Conservation (phyloP, 2,113 vertebrate genomes). For the Dasyornis broadbenti region DNA sequence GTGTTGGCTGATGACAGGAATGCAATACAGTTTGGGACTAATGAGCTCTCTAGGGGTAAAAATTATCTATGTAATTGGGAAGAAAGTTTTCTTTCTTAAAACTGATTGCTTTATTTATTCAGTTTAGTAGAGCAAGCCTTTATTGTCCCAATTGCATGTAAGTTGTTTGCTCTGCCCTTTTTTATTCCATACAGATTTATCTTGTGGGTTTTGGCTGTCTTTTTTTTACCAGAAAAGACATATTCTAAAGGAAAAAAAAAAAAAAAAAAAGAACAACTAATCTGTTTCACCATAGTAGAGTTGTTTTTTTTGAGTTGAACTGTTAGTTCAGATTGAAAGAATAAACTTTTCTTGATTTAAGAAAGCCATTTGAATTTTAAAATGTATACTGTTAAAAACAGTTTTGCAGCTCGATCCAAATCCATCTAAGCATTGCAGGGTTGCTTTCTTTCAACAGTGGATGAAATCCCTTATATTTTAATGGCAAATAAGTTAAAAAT, state of each 20-base stretch:
- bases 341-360: conserved; percentile 9
- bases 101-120: conserved; percentile 17
- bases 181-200: background rate
- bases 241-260: background rate
- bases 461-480: conserved; percentile 39
- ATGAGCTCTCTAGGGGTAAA: background rate
- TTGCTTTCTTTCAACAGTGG: conserved; percentile 50
- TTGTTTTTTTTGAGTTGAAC: conserved; percentile 27
- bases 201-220: background rate
- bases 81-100: background rate
- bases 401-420: conserved; percentile 36
- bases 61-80: conserved; percentile 4
- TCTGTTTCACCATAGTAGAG: background rate
- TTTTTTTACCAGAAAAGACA: background rate
- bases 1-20: background rate
- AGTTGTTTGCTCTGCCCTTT: conserved; percentile 21
- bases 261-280: background rate
- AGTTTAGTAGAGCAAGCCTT: conserved; percentile 9
- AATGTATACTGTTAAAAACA: background rate
- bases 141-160: conserved; percentile 10
- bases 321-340: conserved; percentile 27
- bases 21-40: background rate
- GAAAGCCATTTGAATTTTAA: conserved; percentile 49
- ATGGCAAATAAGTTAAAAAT: conserved; percentile 39
- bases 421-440: background rate